Base-by-base conservation (phyloP, 2,888 invertebrate species). In the Hydrotaea diabolus region DNA sequence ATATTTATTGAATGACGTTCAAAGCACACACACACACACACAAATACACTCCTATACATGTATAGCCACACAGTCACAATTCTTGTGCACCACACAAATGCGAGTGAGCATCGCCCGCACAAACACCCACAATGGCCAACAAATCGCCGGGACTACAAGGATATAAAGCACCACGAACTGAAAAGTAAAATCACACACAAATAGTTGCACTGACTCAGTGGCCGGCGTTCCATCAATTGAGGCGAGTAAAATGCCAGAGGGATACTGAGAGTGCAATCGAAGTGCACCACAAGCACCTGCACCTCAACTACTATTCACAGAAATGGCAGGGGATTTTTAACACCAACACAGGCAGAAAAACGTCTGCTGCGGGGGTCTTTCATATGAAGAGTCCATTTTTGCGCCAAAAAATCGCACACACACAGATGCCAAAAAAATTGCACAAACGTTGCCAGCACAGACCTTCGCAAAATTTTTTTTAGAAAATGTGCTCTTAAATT, bases 1-100 rank as follows among this genome's bases (percentile, higher is more conserved):
- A 90, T 91, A 91, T 91, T 90, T 89, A 90, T 91, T 89, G 88
- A 82, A 87, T 82, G 82, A 76, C 79, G 72, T 76, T 80, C 55
- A n/a, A 55, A 43, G 55, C 31, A 59, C 55, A 77, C 43, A 64
- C 53, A 55, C 43, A 39, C 23, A 69, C 8, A 15, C 21, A 57
- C 57, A 23, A 36, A 11, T 13, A n/a, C 49, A n/a, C 31, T n/a
- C n/a, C n/a, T n/a, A n/a, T n/a, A 66, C 64, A 66, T 55, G 55
- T 55, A 2, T 19, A 21, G n/a, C n/a, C 0, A 26, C 55, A 59
- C 59, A 15, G 13, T 8, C 13, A 4, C 49, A 13, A 49, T 31
- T 31, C 31, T 31, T 2, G 31, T 31, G 7, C 31, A n/a, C 49
- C 49, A 49, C 49, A 49, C 15, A 13, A 49, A 49, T 15, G n/a